Percentiles rank a stretch among this genome's conserved stretches.
These are phyloP conservation scores for Bucorvus abyssinicus DNA, from an alignment of 2,797 vertebrate species.

Conservation along the genomic window DNA sequence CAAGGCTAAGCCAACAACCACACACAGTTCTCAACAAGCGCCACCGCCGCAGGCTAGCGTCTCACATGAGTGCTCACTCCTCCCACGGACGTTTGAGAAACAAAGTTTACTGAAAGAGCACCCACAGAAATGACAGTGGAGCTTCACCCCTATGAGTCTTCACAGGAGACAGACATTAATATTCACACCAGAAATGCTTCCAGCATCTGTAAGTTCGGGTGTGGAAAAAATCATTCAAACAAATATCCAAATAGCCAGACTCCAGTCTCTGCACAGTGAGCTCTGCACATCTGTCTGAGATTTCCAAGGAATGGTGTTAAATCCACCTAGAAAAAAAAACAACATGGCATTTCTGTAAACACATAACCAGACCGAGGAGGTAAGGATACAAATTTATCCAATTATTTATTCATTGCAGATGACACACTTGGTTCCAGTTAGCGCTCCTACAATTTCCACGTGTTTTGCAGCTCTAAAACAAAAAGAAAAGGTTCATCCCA, in stretches of 20 bases:
- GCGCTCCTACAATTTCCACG: neutral
- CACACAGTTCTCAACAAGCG: neutral
- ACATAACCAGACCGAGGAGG: neutral
- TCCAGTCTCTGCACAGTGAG: neutral
- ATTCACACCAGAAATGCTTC: neutral
- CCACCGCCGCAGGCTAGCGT: fast-evolving
- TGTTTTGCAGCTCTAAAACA: neutral
- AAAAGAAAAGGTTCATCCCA: neutral
- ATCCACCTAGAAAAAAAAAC: slow-evolving; percentile 5
- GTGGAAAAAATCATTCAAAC: neutral
- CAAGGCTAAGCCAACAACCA: neutral
- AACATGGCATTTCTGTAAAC: neutral
- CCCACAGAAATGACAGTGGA: neutral
- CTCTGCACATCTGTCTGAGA: neutral
- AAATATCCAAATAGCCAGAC: neutral
- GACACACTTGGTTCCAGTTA: neutral
- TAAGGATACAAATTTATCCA: neutral
- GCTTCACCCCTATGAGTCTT: neutral
- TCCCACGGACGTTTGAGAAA: neutral
- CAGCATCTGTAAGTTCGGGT: neutral
- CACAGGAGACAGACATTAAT: neutral
- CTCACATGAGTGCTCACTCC: neutral
- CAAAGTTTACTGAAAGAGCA: neutral
- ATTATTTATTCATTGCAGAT: neutral
- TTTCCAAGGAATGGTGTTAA: neutral